phyloP scores from a whole-genome alignment of 2,797 vertebrate species.

The Pangasius krempfi region DNA sequence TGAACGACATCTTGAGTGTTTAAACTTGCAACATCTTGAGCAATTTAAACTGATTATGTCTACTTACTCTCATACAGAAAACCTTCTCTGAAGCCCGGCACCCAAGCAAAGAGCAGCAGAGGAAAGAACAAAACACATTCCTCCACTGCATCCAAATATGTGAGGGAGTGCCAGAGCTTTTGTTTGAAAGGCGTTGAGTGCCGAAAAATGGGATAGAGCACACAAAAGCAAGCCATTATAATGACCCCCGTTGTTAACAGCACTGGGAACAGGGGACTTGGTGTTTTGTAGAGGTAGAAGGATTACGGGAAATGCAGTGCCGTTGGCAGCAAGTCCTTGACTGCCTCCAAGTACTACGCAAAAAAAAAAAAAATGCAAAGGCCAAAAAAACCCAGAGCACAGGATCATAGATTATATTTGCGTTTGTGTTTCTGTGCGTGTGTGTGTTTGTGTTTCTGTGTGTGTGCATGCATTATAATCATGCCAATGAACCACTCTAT shows the following conservation, averaged over 20 bases:
- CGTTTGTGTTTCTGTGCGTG: constrained; percentile 1
- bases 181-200: constrained; percentile 41
- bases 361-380: not conserved
- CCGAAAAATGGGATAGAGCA: constrained; percentile 58
- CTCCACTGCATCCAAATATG: constrained; percentile 48
- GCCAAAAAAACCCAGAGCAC: constrained; percentile 21
- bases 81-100: constrained; percentile 37
- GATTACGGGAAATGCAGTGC: constrained; percentile 75
- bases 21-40: constrained; percentile 45
- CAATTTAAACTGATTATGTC: constrained; percentile 44
- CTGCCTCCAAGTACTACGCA: constrained; percentile 35
- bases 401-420: constrained; percentile 33
- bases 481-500: constrained; percentile 17
- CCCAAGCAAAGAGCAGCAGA: constrained; percentile 25
- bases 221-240: constrained; percentile 72
- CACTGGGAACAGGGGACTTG: constrained; percentile 70
- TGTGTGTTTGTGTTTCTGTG: constrained; percentile 4
- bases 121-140: constrained; percentile 60
- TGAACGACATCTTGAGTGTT: constrained; percentile 25
- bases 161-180: constrained; percentile 57
- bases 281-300: constrained; percentile 72
- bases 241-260: constrained; percentile 76
- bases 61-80: constrained; percentile 30
- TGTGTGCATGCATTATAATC: constrained; percentile 19
- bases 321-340: constrained; percentile 39